Conservation (phyloP, 2,888 invertebrate species). For the Luperina nickerlii region DNA sequence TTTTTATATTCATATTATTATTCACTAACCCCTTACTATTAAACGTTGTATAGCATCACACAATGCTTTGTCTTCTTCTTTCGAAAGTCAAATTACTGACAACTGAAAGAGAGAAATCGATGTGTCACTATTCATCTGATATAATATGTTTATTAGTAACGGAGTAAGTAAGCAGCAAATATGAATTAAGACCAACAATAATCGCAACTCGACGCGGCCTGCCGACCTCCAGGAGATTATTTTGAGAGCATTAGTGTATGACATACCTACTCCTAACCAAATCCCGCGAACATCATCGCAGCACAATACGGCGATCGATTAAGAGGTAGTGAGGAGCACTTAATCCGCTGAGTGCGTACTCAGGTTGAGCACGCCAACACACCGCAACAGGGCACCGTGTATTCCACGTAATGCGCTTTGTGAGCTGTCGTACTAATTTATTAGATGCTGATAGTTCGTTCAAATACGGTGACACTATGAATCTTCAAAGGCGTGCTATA, state of each 20-base stretch:
- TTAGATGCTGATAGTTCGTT: constrained; percentile 15
- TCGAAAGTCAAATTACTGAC: no score
- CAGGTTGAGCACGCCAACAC: constrained; percentile 64
- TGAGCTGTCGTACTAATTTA: constrained; percentile 36
- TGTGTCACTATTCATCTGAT: no score
- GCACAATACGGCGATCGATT: constrained; percentile 61
- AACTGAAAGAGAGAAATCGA: no score
- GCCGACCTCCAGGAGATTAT: not conserved
- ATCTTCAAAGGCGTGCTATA: no score
- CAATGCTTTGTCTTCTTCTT: no score
- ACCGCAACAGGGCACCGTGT: constrained; percentile 55
- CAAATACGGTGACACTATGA: not conserved
- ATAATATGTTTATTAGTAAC: no score
- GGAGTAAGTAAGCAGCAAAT: not conserved
- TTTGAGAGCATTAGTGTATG: not conserved
- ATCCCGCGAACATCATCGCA: constrained; percentile 19
- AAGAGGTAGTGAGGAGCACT: constrained; percentile 67
- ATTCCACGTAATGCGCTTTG: constrained; percentile 44
- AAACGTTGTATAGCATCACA: no score
- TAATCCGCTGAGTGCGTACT: constrained; percentile 73
- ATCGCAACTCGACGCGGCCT: not conserved
- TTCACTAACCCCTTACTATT: no score
- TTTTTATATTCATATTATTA: no score
- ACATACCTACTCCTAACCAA: not conserved
- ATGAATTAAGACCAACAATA: not conserved